phyloP scores from a whole-genome alignment of 2,113 vertebrate species.

The Heterochromis multidens region DNA sequence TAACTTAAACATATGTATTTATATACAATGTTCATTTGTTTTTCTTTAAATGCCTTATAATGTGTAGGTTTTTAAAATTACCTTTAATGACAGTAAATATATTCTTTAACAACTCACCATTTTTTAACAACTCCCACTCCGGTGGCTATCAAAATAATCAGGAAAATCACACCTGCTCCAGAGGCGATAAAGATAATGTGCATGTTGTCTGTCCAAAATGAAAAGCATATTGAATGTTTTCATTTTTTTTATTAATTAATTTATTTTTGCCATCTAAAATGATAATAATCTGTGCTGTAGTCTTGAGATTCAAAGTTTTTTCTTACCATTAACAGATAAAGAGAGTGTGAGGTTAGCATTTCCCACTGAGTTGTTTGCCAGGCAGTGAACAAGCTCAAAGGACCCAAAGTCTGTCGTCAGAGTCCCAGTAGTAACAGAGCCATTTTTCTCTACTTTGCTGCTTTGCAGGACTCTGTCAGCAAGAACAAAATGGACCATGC shows the following conservation, averaged over 20 bases:
- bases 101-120: conserved; percentile 47
- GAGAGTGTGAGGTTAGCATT: conserved; percentile 7
- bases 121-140: conserved; percentile 23
- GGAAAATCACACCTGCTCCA: neutral
- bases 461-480: conserved; percentile 10
- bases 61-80: neutral
- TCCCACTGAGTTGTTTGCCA: conserved; percentile 64
- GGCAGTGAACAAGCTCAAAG: conserved; percentile 28
- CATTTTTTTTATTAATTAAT: too few relatives aligned
- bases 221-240: neutral
- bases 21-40: too few relatives aligned
- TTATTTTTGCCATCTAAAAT: neutral
- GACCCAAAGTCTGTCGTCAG: neutral
- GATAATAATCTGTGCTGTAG: neutral
- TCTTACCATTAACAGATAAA: conserved; percentile 29
- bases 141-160: conserved; percentile 11
- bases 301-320: neutral
- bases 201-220: conserved; percentile 40
- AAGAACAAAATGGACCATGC: conserved; percentile 52
- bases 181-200: conserved; percentile 2
- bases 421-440: conserved; percentile 38
- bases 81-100: neutral
- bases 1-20: too few relatives aligned
- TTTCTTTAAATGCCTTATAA: neutral
- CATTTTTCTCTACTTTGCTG: conserved; percentile 5